Evolutionary conservation across 2,888 invertebrate genomes (phyloP).

Genomic region (Caenorhabditis panamensis): DNA sequence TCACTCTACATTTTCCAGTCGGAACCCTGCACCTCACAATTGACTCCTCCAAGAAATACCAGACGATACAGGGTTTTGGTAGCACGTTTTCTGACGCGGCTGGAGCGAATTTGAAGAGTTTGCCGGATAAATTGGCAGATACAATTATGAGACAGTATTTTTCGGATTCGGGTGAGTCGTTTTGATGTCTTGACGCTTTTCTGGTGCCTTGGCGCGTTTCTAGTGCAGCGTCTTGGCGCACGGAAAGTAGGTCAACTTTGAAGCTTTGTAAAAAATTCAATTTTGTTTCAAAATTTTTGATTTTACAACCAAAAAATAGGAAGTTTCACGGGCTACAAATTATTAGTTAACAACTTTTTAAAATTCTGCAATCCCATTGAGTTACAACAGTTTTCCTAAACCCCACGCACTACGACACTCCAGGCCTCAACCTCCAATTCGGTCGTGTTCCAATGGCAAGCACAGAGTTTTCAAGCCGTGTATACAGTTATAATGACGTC

Average conservation of each 20-base stretch:
- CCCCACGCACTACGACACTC: too few relatives aligned
- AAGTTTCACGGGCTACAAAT: too few relatives aligned
- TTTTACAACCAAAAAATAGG: too few relatives aligned
- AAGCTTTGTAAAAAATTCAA: too few relatives aligned
- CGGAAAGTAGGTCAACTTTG: too few relatives aligned
- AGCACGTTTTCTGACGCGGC: slow-evolving; percentile 42
- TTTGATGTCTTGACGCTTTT: not conserved
- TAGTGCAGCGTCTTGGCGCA: too few relatives aligned
- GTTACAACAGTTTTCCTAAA: too few relatives aligned
- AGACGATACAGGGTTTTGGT: slow-evolving; percentile 35
- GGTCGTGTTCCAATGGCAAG: slow-evolving; percentile 57
- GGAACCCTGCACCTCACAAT: slow-evolving; percentile 43
- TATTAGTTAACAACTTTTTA: too few relatives aligned
- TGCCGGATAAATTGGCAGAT: slow-evolving; percentile 32
- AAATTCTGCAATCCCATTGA: too few relatives aligned
- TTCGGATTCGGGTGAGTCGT: slow-evolving; percentile 20
- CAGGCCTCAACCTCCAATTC: slow-evolving; percentile 48
- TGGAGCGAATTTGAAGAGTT: slow-evolving; percentile 38
- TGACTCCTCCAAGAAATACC: slow-evolving; percentile 33
- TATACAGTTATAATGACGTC: slow-evolving; percentile 54
- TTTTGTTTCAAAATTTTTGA: too few relatives aligned
- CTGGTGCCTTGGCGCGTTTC: not conserved
- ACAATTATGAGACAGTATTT: slow-evolving; percentile 31
- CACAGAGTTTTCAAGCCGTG: slow-evolving; percentile 48
- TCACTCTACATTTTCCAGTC: slow-evolving; percentile 29